Evolutionary conservation across 2,113 vertebrate species (phyloP).

Genomic region (Lepisosteus osseus): DNA sequence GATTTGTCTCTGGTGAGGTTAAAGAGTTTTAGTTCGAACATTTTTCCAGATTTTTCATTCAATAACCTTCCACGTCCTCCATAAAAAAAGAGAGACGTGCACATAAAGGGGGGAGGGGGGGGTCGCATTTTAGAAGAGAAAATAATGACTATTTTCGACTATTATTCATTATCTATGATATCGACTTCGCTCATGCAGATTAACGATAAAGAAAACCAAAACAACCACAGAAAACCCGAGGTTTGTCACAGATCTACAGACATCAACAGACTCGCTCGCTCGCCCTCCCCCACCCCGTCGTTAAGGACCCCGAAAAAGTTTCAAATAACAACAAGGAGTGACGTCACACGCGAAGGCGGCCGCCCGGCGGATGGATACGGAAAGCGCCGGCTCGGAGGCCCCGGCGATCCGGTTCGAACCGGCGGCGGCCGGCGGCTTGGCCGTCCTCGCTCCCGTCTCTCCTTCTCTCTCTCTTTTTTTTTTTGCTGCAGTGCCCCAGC

Average conservation of each 20-base stretch:
- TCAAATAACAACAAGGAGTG: constrained; percentile 35
- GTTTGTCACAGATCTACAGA: constrained; percentile 30
- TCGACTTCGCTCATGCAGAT: constrained; percentile 16
- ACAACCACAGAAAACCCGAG: constrained; percentile 34
- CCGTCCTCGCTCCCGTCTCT: constrained; percentile 35
- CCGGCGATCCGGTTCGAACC: constrained; percentile 56
- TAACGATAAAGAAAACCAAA: constrained; percentile 19
- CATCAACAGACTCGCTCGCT: not conserved
- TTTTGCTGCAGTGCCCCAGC: constrained; percentile 45
- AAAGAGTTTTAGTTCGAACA: no score
- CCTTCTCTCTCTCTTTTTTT: constrained; percentile 36
- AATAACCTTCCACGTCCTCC: no score
- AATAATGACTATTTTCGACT: no score
- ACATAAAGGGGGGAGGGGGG: no score
- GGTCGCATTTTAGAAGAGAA: no score
- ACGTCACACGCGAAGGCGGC: constrained; percentile 45
- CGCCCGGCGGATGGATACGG: constrained; percentile 46
- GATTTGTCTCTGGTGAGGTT: no score
- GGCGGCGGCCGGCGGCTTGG: constrained; percentile 27
- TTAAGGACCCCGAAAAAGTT: constrained; percentile 15
- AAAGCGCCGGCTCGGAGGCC: constrained; percentile 17
- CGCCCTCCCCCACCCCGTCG: not conserved
- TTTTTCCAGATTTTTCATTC: no score
- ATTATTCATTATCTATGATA: constrained; percentile 26
- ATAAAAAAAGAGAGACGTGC: no score